Conservation (phyloP, 2,113 vertebrate species). For the Platichthys stellatus region DNA sequence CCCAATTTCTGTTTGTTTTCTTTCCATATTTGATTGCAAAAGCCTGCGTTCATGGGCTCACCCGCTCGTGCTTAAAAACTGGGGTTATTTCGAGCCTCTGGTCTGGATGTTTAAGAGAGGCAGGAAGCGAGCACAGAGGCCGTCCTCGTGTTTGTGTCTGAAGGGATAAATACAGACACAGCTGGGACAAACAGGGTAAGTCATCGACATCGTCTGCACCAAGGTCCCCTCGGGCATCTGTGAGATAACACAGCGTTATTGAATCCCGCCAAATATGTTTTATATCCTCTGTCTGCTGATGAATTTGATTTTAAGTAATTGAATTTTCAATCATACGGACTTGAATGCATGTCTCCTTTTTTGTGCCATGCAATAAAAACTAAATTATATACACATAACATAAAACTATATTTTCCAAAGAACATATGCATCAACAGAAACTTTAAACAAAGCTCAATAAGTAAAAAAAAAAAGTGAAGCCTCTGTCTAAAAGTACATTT, state of each 20-base stretch:
- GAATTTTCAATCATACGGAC: neutral
- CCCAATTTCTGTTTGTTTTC: neutral
- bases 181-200: neutral
- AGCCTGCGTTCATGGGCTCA: neutral
- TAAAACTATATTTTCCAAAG: neutral
- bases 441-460: neutral
- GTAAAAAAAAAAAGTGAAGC: neutral
- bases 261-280: neutral
- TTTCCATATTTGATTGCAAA: neutral
- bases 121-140: neutral
- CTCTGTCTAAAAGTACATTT: neutral
- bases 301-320: neutral
- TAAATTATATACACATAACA: too few relatives aligned
- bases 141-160: neutral
- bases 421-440: neutral
- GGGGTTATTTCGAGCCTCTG: neutral
- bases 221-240: neutral
- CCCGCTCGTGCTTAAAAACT: neutral
- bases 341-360: neutral
- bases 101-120: neutral
- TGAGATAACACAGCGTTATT: neutral
- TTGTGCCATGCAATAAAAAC: neutral
- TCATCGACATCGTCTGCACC: neutral
- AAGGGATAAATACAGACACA: neutral
- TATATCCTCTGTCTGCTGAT: neutral